A percentile compares a stretch with the other conserved stretches of the same genome.
Conservation (phyloP, 1,140 invertebrate genomes). For the Xylocopa sonorina region DNA sequence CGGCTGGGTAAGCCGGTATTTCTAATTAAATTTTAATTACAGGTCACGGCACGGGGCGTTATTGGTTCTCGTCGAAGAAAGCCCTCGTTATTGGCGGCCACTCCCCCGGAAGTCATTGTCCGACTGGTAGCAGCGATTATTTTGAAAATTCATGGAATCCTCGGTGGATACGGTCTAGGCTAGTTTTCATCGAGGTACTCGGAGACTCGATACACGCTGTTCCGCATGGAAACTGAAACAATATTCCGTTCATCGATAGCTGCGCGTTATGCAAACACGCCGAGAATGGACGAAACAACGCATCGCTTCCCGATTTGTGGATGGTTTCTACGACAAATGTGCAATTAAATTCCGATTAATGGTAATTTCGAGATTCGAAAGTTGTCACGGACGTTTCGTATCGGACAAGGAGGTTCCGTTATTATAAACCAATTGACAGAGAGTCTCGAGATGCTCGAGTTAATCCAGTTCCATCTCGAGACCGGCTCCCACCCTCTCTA, state of each 20-base stretch:
- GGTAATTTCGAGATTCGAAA: neutral
- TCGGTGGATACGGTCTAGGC: too few species aligned
- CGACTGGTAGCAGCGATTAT: too few species aligned
- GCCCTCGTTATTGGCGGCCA: conserved; percentile 52
- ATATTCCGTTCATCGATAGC: too few species aligned
- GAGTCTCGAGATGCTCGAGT: neutral
- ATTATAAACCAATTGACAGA: neutral
- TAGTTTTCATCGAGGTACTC: too few species aligned
- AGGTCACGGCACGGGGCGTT: conserved; percentile 21
- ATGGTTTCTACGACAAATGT: too few species aligned
- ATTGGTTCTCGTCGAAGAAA: conserved; percentile 42
- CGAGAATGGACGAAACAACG: too few species aligned
- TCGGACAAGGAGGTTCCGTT: neutral
- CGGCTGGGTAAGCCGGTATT: conserved; percentile 8
- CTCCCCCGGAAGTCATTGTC: conserved; percentile 44
- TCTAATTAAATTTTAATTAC: conserved; percentile 59
- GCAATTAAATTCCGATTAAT: too few species aligned
- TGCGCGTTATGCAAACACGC: too few species aligned
- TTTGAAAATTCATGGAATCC: too few species aligned
- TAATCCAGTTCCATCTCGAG: conserved; percentile 10
- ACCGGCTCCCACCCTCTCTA: neutral
- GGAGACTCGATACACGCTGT: too few species aligned
- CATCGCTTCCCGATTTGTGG: too few species aligned
- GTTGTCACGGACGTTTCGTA: neutral
- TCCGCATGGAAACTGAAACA: too few species aligned